phyloP scores from a whole-genome alignment of 2,113 vertebrate species.

The Ailurus styani region DNA sequence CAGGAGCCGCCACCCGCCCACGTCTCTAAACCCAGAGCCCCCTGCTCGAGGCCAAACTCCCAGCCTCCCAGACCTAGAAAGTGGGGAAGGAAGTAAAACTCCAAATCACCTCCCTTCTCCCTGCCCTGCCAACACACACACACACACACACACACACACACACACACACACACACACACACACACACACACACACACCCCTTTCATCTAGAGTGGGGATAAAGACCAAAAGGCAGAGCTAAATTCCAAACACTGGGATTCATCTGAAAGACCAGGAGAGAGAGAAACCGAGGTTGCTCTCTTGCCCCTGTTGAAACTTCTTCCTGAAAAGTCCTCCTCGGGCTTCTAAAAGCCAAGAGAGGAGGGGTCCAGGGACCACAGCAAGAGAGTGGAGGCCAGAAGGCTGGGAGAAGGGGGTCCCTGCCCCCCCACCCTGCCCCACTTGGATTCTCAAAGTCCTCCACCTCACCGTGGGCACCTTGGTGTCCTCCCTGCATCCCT shows the following conservation, averaged over 20 bases:
- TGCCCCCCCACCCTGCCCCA: not conserved
- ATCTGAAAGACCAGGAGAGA: not conserved
- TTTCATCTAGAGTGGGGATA: not conserved
- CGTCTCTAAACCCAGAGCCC: not conserved
- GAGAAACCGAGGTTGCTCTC: not conserved
- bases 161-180: not conserved
- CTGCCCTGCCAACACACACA: accelerated
- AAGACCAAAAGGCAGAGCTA: not conserved
- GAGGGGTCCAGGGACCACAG: not conserved
- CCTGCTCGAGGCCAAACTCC: not conserved
- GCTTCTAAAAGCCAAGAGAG: not conserved
- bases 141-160: not conserved
- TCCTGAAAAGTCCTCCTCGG: not conserved
- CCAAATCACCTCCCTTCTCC: not conserved
- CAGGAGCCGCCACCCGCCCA: not conserved
- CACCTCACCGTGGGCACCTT: not conserved
- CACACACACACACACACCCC: not conserved
- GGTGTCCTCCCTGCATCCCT: not conserved
- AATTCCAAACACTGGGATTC: not conserved
- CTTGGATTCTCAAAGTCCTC: not conserved
- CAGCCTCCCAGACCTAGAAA: not conserved
- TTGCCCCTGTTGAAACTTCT: not conserved
- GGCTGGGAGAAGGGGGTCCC: too few relatives aligned
- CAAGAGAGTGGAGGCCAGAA: not conserved
- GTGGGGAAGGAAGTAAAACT: not conserved